A percentile compares a stretch with the other conserved stretches of the same genome.
phyloP scores from a whole-genome alignment of 2,797 vertebrate species.

The Adelosebastes latens region DNA sequence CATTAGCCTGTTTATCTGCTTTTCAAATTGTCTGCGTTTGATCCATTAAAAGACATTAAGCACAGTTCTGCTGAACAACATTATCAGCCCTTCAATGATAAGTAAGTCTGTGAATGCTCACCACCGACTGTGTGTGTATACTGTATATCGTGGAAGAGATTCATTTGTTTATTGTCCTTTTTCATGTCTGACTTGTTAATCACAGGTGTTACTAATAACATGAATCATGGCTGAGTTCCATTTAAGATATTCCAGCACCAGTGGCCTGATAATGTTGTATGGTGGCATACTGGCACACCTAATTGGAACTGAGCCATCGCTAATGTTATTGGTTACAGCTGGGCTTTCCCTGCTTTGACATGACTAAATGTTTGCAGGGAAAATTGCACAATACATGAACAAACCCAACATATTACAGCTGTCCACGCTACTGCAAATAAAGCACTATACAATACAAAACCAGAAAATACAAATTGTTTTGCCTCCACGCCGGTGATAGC shows the following conservation, averaged over 20 bases:
- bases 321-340: too few species aligned
- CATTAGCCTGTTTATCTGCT: constrained; percentile 40
- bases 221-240: neutral
- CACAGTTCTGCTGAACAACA: neutral
- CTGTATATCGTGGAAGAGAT: neutral
- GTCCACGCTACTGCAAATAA: neutral
- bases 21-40: constrained; percentile 41
- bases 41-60: constrained; percentile 21
- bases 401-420: neutral
- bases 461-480: too few species aligned
- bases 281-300: too few species aligned
- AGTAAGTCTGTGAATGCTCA: neutral
- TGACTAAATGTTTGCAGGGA: neutral
- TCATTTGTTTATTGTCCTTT: neutral
- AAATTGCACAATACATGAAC: neutral
- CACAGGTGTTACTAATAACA: neutral
- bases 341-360: too few species aligned
- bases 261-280: neutral
- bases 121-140: neutral
- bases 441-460: neutral
- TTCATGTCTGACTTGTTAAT: neutral
- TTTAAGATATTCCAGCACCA: neutral
- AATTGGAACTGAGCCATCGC: too few species aligned
- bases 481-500: too few species aligned
- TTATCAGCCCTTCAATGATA: neutral